Evolutionary conservation across 2,113 vertebrate species (phyloP).

Genomic region (Microcebus lehilahytsara): DNA sequence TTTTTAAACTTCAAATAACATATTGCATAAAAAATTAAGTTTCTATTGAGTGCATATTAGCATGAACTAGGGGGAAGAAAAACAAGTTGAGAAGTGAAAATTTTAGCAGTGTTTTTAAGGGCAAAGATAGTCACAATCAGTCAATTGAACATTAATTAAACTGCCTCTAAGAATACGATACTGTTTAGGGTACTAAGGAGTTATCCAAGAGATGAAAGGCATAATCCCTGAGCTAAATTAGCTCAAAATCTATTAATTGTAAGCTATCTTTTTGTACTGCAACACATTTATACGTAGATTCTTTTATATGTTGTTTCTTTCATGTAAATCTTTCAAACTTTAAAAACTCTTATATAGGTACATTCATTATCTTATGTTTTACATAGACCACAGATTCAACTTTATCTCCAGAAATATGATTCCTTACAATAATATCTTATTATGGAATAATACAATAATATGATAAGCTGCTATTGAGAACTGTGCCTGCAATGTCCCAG

Average conservation of each 20-base stretch:
- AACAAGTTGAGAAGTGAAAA: not conserved
- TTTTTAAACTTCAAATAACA: not conserved
- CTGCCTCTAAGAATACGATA: not conserved
- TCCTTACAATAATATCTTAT: not conserved
- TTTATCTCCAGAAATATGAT: not conserved
- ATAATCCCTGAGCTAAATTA: not conserved
- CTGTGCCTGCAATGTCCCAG: not conserved
- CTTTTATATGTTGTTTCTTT: not conserved
- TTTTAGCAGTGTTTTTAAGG: not conserved
- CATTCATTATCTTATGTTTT: not conserved
- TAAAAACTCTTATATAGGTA: not conserved
- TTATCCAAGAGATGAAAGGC: not conserved
- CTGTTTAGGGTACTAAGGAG: not conserved
- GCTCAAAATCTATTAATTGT: not conserved
- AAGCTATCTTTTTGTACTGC: not conserved
- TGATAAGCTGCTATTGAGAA: not conserved
- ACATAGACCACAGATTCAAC: not conserved
- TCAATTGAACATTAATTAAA: not conserved
- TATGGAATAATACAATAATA: not conserved
- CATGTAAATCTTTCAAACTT: not conserved
- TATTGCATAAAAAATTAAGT: not conserved
- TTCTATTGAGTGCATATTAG: slow-evolving; percentile 4
- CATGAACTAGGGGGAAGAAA: slow-evolving; percentile 15
- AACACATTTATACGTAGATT: not conserved
- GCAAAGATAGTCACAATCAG: not conserved